Percentiles rank a stretch among this genome's conserved stretches.
These are phyloP conservation scores for Tenthredo mesomela DNA, from an alignment of 2,888 invertebrate species.

Conservation along the genomic window DNA sequence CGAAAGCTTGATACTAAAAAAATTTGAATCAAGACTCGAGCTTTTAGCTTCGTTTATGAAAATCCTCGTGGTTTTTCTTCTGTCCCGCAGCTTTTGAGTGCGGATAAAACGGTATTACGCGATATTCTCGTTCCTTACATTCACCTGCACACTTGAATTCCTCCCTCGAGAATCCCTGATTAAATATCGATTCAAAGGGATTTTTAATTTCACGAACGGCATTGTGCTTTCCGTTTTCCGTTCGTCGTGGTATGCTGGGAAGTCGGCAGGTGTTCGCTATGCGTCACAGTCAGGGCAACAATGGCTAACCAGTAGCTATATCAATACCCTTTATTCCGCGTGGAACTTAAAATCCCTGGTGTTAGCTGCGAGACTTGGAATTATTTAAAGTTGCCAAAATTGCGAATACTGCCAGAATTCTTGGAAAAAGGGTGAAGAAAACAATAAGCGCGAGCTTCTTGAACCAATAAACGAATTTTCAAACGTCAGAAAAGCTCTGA, in stretches of 20 bases:
- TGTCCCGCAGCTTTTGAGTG: not conserved
- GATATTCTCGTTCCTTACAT: not conserved
- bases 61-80: not conserved
- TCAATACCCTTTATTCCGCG: constrained; percentile 56
- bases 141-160: constrained; percentile 38
- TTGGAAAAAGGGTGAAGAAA: not conserved
- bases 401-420: not conserved
- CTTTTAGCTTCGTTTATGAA: too few relatives aligned
- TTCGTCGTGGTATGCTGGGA: constrained; percentile 45
- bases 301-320: constrained; percentile 54
- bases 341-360: constrained; percentile 6
- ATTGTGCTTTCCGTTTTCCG: constrained; percentile 13
- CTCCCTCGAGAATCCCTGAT: constrained; percentile 22
- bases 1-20: too few relatives aligned
- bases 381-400: not conserved
- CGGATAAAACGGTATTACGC: constrained; percentile 1
- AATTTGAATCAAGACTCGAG: too few relatives aligned
- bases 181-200: constrained; percentile 50
- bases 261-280: constrained; percentile 62
- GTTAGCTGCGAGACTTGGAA: not conserved
- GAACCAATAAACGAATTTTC: not conserved
- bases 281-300: constrained; percentile 61
- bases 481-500: not conserved
- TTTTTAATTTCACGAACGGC: constrained; percentile 41
- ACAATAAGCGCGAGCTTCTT: not conserved